Conservation (phyloP, 2,113 vertebrate species). For the Triplophysa tibetana region DNA sequence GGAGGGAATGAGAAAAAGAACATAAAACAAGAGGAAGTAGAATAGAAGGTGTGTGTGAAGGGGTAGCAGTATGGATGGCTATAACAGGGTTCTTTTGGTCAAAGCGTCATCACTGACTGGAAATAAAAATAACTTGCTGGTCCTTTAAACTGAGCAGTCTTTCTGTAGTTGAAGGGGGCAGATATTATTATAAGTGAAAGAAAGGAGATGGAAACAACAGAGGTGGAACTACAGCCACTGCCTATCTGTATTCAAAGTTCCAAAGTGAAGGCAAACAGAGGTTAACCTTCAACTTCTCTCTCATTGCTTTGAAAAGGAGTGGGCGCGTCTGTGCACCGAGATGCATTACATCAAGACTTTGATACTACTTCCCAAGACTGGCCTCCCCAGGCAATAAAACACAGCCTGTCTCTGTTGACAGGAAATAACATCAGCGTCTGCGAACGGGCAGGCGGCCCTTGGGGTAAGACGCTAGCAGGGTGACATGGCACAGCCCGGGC, state of each 20-base stretch:
- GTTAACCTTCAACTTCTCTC: background rate
- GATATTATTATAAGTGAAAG: slow-evolving; percentile 64
- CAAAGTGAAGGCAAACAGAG: slow-evolving; percentile 11
- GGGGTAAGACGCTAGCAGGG: background rate
- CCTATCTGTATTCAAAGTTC: background rate
- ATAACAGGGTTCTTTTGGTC: slow-evolving; percentile 62
- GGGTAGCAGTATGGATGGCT: slow-evolving; percentile 35
- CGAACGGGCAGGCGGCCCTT: background rate
- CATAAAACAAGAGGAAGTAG: background rate
- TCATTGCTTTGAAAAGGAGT: background rate
- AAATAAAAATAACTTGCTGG: slow-evolving; percentile 60
- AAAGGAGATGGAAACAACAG: slow-evolving; percentile 43
- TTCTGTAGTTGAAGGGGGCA: slow-evolving; percentile 64
- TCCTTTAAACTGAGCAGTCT: slow-evolving; percentile 55
- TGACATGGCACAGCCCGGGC: background rate
- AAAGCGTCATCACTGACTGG: slow-evolving; percentile 26
- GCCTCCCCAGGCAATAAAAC: slow-evolving; percentile 12
- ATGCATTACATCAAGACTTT: background rate
- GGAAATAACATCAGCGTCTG: slow-evolving; percentile 15
- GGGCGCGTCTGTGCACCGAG: background rate
- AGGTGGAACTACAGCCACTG: slow-evolving; percentile 35
- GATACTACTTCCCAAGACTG: background rate
- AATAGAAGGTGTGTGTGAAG: background rate
- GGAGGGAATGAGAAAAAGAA: slow-evolving; percentile 19
- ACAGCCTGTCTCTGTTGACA: background rate